Base-by-base conservation (phyloP, 1,140 invertebrate genomes). In the Magallana ariakensis region DNA sequence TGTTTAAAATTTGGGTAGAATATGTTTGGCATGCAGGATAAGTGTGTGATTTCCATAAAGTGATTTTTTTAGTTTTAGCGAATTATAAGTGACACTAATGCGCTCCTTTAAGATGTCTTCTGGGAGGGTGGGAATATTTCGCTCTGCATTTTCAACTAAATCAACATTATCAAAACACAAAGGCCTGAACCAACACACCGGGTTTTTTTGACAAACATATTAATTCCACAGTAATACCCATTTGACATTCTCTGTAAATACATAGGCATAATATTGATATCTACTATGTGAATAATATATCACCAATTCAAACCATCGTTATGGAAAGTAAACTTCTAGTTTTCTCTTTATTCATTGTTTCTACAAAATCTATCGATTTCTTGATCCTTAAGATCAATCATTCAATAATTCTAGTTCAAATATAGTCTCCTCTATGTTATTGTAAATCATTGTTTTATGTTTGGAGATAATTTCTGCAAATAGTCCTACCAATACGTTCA, bases 211-310 rank as follows among this genome's bases (percentile, higher is more conserved):
- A 75, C 66, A 75, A 75, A 75, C 66, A 75, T 75, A 75, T 75
- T 75, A 75, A 26, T 75, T 75, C 66, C 66, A 26, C 33, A 75
- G 22, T 75, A 75, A 75, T 75, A 75, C 66, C 66, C 66, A 75
- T 75, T 75, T 75, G 66, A 75, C 66, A 75, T 75, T 75, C 22
- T 75, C 66, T 75, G 66, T 33, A 75, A 75, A 75, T 75, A 75
- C 66, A 75, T 75, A 75, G 22, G 22, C 22, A 75, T 26, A 75
- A 75, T 75, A 75, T 75, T 75, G 66, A 75, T 75, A 26, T 26
- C 66, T 75, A 26, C 7, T 26, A 75, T 75, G 22, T 26, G 66
- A 26, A 75, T 75, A 75, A 75, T 75, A 26, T 75, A 10, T 22
- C 66, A 75, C 66, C 66, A 9, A 26, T 26, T 75, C 33, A 26